Evolutionary conservation across 2,888 invertebrate genomes (phyloP).

Genomic region (Mechanitis mazaeus): DNA sequence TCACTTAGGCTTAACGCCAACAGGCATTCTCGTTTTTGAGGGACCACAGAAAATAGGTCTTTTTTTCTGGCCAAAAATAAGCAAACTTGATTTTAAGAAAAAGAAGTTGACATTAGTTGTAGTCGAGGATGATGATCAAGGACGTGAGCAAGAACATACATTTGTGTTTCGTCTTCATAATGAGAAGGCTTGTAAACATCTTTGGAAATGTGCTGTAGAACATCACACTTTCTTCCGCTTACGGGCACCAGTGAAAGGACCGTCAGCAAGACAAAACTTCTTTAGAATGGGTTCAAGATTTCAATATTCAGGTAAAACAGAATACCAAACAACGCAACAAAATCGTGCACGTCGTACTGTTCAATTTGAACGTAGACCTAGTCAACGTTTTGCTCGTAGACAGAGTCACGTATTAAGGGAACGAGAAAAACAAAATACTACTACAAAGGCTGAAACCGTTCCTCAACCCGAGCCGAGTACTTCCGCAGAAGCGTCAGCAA

Average conservation of each 20-base stretch:
- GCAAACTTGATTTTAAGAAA: conserved; percentile 97
- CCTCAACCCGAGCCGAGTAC: conserved; percentile 52
- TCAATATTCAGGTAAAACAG: conserved; percentile 95
- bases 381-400: conserved; percentile 95
- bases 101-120: conserved; percentile 98
- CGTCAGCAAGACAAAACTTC: conserved; percentile 94
- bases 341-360: conserved; percentile 94
- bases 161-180: conserved; percentile 97
- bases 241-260: conserved; percentile 90
- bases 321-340: conserved; percentile 96
- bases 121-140: conserved; percentile 98
- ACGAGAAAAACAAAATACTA: conserved; percentile 79
- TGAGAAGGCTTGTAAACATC: conserved; percentile 98
- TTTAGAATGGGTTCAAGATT: conserved; percentile 99
- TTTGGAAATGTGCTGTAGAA: conserved; percentile 99
- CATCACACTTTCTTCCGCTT: conserved; percentile 99
- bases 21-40: conserved; percentile 98
- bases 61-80: conserved; percentile 99
- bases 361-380: conserved; percentile 96
- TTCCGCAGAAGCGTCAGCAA: conserved; percentile 43
- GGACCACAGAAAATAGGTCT: conserved; percentile 97
- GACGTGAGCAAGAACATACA: conserved; percentile 97
- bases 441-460: conserved; percentile 48
- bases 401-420: conserved; percentile 92
- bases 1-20: conserved; percentile 96